Conservation (phyloP, 1,140 invertebrate species). For the Battus philenor region DNA sequence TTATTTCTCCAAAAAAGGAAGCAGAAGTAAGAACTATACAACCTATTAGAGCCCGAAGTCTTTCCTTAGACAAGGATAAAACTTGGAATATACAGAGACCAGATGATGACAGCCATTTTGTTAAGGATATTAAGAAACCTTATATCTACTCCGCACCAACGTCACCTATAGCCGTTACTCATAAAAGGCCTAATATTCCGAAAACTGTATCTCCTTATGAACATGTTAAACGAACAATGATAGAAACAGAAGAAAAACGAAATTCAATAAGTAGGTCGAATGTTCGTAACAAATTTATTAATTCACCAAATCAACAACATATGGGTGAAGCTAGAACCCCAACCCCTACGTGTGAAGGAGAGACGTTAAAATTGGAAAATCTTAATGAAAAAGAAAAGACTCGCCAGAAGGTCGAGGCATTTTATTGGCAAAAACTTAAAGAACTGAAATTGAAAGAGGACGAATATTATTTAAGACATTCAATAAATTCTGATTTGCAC, state of each 20-base stretch:
- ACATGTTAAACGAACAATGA: slow-evolving; percentile 53
- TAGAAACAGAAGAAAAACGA: slow-evolving; percentile 56
- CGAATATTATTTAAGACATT: slow-evolving; percentile 62
- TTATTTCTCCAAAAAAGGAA: slow-evolving; percentile 72
- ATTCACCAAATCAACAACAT: slow-evolving; percentile 30
- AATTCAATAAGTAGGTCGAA: slow-evolving; percentile 45
- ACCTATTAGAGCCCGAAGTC: slow-evolving; percentile 60
- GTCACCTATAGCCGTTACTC: slow-evolving; percentile 47
- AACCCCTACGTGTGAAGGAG: slow-evolving; percentile 11
- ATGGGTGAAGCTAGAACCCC: slow-evolving; percentile 19
- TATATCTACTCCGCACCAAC: slow-evolving; percentile 68
- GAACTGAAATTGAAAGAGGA: slow-evolving; percentile 77
- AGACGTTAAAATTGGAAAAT: slow-evolving; percentile 26
- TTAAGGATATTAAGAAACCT: slow-evolving; percentile 35
- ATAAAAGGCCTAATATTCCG: slow-evolving; percentile 61
- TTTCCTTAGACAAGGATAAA: slow-evolving; percentile 51
- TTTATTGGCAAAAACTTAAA: slow-evolving; percentile 78
- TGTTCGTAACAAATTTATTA: slow-evolving; percentile 32
- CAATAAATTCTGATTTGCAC: slow-evolving; percentile 32
- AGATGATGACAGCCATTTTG: slow-evolving; percentile 10
- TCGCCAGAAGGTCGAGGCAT: slow-evolving; percentile 76
- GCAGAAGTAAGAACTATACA: slow-evolving; percentile 64
- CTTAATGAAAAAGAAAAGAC: slow-evolving; percentile 57
- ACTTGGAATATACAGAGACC: slow-evolving; percentile 10
- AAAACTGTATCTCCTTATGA: slow-evolving; percentile 61